Base-by-base conservation (phyloP, 2,113 vertebrate species). In the Pionites leucogaster region DNA sequence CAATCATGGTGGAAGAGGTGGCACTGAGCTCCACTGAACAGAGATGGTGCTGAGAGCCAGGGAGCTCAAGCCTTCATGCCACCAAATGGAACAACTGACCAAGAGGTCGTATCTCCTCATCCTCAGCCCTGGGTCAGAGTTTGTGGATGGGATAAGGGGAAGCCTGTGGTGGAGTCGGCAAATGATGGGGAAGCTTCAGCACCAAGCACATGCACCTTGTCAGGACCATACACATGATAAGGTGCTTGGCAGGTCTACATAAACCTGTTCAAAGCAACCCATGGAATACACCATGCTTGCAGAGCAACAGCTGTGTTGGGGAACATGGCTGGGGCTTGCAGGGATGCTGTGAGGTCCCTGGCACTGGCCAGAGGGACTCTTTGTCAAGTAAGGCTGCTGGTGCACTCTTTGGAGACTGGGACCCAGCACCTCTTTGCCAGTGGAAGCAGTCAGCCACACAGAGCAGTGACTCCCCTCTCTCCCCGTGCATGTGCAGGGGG, bases 1-100 rank as follows among this genome's bases (percentile, higher is more conserved):
- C 0, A 0, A 44, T 35, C 50, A 35, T 0, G 0, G 33, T 19
- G 37, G 52, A 29, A 65, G 35, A 91, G 44, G 29, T 28, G 37
- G 44, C 35, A 63, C 35, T 2, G 13, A 86, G 39, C 28, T 64
- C 55, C 5, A 3, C 50, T 23, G 29, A 59, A 9, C 46, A 33
- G 29, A 14, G 68, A 6, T 24, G 37, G 20, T 67, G 23, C 53
- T 67, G 86, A 53, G 19, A 71, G 35, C 25, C 88, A 83, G 37
- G 46, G 55, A 53, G 7, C 14, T 83, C 55, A 53, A 55, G 60
- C 35, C 29, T 63, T 50, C 33, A 17, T 10, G 24, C 23, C 46
- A 41, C 33, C 42, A 81, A 62, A 29, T 11, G 15, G 28, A 81
- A 55, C 42, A 35, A 57, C 19, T 70, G 52, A 23, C 47, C 70